These are phyloP conservation scores for Muscicapa comitata DNA, from an alignment of 2,797 vertebrate species.

Conservation along the genomic window DNA sequence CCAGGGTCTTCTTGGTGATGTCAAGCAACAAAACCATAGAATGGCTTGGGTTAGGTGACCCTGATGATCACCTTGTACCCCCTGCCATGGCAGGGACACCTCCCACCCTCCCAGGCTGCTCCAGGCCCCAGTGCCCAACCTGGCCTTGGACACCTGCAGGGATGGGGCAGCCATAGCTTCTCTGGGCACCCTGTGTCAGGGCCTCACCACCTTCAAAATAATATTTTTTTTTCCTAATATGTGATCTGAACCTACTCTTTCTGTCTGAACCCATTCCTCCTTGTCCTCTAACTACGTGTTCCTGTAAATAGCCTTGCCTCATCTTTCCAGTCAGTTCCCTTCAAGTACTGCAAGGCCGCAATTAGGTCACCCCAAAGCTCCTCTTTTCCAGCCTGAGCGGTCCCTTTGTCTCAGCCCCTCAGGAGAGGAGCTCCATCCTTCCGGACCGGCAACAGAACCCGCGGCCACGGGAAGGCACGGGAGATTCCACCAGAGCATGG, in stretches of 20 bases:
- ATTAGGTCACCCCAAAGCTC: not conserved
- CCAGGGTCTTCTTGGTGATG: not conserved
- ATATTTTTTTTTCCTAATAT: rapidly evolving
- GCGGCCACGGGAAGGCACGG: not conserved
- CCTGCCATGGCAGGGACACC: not conserved
- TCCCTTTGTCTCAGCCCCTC: not conserved
- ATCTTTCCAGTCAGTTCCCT: not conserved
- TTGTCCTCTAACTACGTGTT: too few species aligned
- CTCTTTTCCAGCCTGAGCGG: not conserved
- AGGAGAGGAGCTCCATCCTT: not conserved
- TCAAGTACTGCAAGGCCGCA: not conserved
- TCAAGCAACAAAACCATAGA: not conserved
- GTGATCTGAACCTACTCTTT: not conserved
- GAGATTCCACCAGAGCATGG: not conserved
- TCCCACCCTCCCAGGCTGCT: rapidly evolving
- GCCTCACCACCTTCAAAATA: not conserved
- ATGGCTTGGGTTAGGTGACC: not conserved
- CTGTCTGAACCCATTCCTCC: not conserved
- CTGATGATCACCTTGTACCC: rapidly evolving
- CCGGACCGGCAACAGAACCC: rapidly evolving
- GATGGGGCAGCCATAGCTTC: not conserved
- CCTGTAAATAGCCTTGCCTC: not conserved
- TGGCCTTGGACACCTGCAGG: not conserved
- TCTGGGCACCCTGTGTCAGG: not conserved
- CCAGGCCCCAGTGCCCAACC: rapidly evolving